Conservation (phyloP, 2,797 vertebrate genomes). For the Oryzias sinensis region DNA sequence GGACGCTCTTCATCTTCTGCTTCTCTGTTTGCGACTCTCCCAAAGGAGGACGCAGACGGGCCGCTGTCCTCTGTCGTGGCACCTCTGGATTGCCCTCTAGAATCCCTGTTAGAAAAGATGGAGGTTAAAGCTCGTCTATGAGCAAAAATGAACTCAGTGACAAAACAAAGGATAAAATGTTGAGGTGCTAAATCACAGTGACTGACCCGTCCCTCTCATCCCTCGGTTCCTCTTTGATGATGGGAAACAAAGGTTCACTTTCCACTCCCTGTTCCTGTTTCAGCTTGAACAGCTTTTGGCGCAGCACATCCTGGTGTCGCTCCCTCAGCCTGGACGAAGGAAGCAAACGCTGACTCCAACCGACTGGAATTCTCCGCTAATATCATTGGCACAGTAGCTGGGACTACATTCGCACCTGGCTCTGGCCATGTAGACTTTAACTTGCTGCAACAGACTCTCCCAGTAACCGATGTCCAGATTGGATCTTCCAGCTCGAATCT, state of each 20-base stretch:
- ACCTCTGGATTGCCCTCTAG: slow-evolving; percentile 12
- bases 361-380: not conserved
- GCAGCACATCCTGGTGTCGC: slow-evolving; percentile 94
- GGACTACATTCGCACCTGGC: slow-evolving; percentile 80
- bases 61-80: not conserved
- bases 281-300: slow-evolving; percentile 96
- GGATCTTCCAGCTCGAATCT: slow-evolving; percentile 90
- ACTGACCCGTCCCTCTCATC: slow-evolving; percentile 76
- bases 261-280: slow-evolving; percentile 98
- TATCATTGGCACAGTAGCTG: not conserved
- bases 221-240: slow-evolving; percentile 85
- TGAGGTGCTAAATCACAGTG: not conserved
- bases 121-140: not conserved
- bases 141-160: not conserved
- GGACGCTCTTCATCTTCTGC: not conserved
- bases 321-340: slow-evolving; percentile 84
- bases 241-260: slow-evolving; percentile 93
- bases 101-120: slow-evolving; percentile 30
- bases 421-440: slow-evolving; percentile 94
- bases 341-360: not conserved
- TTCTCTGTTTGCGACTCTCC: slow-evolving; percentile 23
- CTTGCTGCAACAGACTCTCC: slow-evolving; percentile 96
- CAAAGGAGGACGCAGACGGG: slow-evolving; percentile 34
- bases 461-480: slow-evolving; percentile 98
- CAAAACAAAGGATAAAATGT: too few relatives aligned